These are phyloP conservation scores for Galemys pyrenaicus DNA, from an alignment of 2,113 vertebrate genomes.

Conservation along the genomic window DNA sequence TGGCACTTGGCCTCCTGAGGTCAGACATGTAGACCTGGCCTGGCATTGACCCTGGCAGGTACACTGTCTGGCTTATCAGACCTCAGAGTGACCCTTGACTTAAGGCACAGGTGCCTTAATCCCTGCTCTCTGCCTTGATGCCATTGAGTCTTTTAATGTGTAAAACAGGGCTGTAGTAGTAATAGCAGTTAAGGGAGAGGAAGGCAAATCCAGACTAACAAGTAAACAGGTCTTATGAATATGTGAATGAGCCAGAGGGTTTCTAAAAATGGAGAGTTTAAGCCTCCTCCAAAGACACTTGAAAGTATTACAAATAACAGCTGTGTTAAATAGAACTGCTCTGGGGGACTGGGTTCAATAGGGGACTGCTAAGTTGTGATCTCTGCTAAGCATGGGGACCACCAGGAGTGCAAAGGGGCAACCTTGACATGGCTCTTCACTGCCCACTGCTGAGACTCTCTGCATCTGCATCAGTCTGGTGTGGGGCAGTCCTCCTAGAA, in stretches of 20 bases:
- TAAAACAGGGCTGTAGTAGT: neutral
- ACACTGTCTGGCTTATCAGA: neutral
- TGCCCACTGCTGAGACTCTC: neutral
- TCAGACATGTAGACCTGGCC: neutral
- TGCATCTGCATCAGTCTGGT: neutral
- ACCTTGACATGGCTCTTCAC: neutral
- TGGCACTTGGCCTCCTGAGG: neutral
- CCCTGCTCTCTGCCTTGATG: neutral
- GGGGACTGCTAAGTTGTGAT: neutral
- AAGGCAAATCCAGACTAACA: neutral
- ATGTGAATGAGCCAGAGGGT: neutral
- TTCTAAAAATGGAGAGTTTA: neutral
- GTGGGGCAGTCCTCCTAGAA: neutral
- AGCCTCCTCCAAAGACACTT: neutral
- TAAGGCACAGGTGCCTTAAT: neutral
- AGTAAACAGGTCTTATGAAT: neutral
- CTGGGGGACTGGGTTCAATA: neutral
- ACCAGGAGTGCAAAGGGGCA: neutral
- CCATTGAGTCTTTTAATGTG: neutral
- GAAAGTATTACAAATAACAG: neutral
- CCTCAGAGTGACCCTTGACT: neutral
- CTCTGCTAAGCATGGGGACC: neutral
- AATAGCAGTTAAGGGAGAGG: neutral
- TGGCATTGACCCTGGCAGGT: neutral
- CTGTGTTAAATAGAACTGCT: neutral